Conservation (phyloP, 2,797 vertebrate species). For the Threskiornis aethiopicus region DNA sequence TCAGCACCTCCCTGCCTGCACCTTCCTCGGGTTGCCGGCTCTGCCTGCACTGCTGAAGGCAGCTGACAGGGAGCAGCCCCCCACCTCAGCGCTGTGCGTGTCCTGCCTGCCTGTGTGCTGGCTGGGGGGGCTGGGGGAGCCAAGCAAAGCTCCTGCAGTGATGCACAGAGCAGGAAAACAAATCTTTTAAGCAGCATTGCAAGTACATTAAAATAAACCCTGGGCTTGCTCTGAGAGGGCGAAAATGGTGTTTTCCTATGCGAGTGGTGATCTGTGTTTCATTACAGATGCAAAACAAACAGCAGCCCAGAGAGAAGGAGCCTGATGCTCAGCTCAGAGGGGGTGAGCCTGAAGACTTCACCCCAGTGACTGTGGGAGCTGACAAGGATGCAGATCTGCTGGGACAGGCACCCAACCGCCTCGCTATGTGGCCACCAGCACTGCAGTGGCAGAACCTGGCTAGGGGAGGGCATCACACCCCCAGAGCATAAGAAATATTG, state of each 20-base stretch:
- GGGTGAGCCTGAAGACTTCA: neutral
- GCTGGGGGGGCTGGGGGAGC: neutral
- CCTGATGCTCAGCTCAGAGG: neutral
- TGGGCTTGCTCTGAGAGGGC: neutral
- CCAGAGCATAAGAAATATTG: neutral
- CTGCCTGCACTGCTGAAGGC: neutral
- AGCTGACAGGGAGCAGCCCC: neutral
- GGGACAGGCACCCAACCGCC: neutral
- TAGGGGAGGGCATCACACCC: neutral
- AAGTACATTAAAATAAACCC: neutral
- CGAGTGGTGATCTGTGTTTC: neutral
- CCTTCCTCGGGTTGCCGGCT: neutral
- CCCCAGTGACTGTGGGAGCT: neutral
- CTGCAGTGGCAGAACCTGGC: neutral
- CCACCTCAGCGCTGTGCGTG: fast-evolving
- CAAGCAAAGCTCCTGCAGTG: neutral
- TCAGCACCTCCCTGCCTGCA: neutral
- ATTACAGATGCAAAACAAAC: neutral
- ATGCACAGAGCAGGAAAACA: neutral
- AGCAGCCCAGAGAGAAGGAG: neutral
- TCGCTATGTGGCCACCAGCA: neutral
- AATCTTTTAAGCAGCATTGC: neutral
- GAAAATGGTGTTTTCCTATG: neutral
- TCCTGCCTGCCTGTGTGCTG: neutral
- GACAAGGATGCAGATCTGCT: neutral